Base-by-base conservation (phyloP, 23 tunicate species). In the Halocynthia roretzi region DNA sequence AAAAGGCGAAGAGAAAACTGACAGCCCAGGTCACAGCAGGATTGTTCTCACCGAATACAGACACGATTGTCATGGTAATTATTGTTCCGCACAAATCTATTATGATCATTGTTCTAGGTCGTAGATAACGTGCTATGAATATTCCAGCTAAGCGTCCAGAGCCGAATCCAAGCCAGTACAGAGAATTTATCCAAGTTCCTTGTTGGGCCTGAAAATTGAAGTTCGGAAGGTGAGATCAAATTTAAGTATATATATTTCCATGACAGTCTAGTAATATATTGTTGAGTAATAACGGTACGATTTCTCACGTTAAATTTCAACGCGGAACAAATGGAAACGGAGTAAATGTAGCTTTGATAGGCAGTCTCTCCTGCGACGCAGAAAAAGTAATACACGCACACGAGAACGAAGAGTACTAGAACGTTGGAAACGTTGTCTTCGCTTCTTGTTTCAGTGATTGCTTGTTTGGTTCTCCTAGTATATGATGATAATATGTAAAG, bases 291-390 rank as follows among this genome's bases (percentile, higher is more conserved):
- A 60, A 15, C 17, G 64, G 2, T 15, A 60, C 64, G 17, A 4
- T 60, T 10, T 76, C 87, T 86, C 70, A 92, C 98, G 58, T 80
- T 49, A 68, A 92, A 92, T 8, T 62, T 54, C 44, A 92, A 72
- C 5, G 78, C 92, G 10, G 98, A 92, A 62, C 98, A 92, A 51
- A 92, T 92, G 15, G 98, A 86, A 63, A 93, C 86, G 7, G 98
- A 93, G 67, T 87, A 93, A 61, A 93, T 93, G 76, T 93, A 87
- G 81, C 94, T 87, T 83, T 87, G 91, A 67, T 87, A 93, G 15
- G 98, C 81, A 18, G 89, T 93, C 72, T 93, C 98, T 19, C 98
- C 94, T 6, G 94, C 98, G 51, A 93, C 98, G 66, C 89, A 87
- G 66, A 81, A 93, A 75, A 87, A 93, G 77, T 93, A 93, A 70